Conservation (phyloP, 2,113 vertebrate species). For the Picathartes gymnocephalus region DNA sequence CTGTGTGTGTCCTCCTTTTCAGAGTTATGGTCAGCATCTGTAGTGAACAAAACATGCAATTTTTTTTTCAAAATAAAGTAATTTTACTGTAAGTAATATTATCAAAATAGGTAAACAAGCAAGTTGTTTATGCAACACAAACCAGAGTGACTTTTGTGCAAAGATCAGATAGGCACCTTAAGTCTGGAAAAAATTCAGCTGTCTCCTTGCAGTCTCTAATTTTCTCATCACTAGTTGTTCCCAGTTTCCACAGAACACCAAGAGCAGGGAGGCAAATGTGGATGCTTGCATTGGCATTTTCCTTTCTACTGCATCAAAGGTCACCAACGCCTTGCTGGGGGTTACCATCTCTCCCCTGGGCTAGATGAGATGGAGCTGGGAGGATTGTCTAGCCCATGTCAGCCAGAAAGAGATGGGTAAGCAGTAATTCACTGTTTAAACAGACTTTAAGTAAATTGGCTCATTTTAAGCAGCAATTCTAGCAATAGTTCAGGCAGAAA, state of each 20-base stretch:
- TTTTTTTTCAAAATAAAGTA: neutral
- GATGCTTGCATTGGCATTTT: neutral
- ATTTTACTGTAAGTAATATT: neutral
- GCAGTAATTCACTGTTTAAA: neutral
- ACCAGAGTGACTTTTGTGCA: neutral
- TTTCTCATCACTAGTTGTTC: neutral
- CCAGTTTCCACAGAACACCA: neutral
- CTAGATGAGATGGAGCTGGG: neutral
- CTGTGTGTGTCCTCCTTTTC: neutral
- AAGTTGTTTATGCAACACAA: neutral
- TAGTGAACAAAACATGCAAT: neutral
- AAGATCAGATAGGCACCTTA: neutral
- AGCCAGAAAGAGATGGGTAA: neutral
- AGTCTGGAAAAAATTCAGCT: neutral
- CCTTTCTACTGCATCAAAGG: neutral
- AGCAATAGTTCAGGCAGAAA: conserved; percentile 36
- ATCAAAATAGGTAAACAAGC: neutral
- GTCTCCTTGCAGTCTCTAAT: neutral
- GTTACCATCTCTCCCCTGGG: neutral
- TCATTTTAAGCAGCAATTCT: neutral
- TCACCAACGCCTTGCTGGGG: neutral
- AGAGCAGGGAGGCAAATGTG: neutral
- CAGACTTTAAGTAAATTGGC: neutral
- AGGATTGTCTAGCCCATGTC: neutral
- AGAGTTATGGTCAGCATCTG: neutral